Evolutionary conservation across 2,888 invertebrate genomes (phyloP).

Genomic region (Neria commutata): DNA sequence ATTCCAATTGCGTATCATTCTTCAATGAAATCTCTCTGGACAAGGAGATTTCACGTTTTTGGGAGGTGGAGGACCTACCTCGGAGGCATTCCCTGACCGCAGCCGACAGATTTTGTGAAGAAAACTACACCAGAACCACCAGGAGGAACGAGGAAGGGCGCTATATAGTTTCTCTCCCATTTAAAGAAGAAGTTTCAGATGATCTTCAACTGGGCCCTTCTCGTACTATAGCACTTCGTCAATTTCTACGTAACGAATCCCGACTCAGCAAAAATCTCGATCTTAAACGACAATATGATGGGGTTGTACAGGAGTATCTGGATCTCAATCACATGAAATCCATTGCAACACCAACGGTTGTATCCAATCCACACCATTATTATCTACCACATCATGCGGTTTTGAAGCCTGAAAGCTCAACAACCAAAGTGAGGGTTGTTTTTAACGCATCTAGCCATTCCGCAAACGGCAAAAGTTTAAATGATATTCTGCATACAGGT

Average conservation of each 20-base stretch:
- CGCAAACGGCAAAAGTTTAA: slow-evolving; percentile 20
- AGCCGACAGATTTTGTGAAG: slow-evolving; percentile 11
- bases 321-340: not conserved
- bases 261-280: not conserved
- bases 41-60: slow-evolving; percentile 17
- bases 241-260: not conserved
- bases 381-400: slow-evolving; percentile 31
- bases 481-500: slow-evolving; percentile 24
- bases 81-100: not conserved
- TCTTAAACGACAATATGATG: slow-evolving; percentile 5
- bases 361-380: slow-evolving; percentile 1
- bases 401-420: slow-evolving; percentile 20
- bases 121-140: not conserved
- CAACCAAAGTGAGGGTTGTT: slow-evolving; percentile 29
- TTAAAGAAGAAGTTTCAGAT: not conserved
- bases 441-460: slow-evolving; percentile 30
- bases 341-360: no score
- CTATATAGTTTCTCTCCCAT: not conserved
- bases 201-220: not conserved
- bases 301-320: slow-evolving; percentile 1
- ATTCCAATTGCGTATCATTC: not conserved
- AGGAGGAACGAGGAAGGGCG: not conserved
- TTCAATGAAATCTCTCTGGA: slow-evolving; percentile 14
- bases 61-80: slow-evolving; percentile 17
- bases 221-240: not conserved